Evolutionary conservation across 2,113 vertebrate species (phyloP).

Genomic region (Protobothrops flavoviridis): DNA sequence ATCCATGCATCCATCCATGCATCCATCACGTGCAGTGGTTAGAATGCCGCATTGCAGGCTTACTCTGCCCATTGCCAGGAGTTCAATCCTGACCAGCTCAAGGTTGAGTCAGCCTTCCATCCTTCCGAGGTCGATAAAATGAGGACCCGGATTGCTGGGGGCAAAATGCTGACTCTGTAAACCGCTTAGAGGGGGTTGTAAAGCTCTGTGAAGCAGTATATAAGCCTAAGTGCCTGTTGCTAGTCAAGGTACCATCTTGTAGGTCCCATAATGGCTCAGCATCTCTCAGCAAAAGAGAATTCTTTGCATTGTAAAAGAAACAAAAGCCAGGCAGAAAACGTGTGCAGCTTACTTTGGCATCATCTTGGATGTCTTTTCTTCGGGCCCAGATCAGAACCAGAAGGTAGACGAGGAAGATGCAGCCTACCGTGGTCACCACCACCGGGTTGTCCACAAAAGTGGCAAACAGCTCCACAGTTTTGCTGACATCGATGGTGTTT

Average conservation of each 20-base stretch:
- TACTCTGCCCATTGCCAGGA: too few species aligned
- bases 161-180: too few species aligned
- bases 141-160: too few species aligned
- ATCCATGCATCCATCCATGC: too few species aligned
- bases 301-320: not conserved
- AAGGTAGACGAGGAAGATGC: slow-evolving; percentile 82
- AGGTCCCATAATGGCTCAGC: not conserved
- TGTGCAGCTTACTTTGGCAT: slow-evolving; percentile 78
- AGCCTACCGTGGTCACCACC: slow-evolving; percentile 86
- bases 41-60: too few species aligned
- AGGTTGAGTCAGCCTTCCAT: too few species aligned
- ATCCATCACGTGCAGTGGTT: too few species aligned
- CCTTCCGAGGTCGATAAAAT: too few species aligned
- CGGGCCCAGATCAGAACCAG: slow-evolving; percentile 85
- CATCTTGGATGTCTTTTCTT: slow-evolving; percentile 87
- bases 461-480: slow-evolving; percentile 83
- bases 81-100: too few species aligned
- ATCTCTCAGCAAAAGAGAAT: not conserved
- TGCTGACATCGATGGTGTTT: slow-evolving; percentile 81
- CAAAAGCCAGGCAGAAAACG: not conserved
- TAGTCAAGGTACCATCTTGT: not conserved
- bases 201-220: too few species aligned
- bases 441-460: slow-evolving; percentile 89
- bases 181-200: too few species aligned
- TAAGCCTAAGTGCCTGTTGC: too few species aligned